Conservation (phyloP, 2,113 vertebrate genomes). For the Tragelaphus imberbis region DNA sequence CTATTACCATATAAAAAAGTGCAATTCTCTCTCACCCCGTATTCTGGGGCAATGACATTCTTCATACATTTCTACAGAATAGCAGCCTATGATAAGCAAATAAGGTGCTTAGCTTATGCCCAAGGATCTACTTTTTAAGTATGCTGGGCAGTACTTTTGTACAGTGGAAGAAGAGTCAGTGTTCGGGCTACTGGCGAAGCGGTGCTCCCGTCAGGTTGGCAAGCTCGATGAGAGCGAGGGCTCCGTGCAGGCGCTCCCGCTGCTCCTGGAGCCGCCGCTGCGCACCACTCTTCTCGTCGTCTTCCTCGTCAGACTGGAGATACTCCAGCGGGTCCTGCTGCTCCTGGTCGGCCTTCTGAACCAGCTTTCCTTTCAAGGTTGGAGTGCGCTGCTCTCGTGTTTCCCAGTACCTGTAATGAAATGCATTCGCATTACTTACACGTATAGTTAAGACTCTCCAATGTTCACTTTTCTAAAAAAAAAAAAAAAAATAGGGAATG, state of each 20-base stretch:
- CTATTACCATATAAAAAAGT: slow-evolving; percentile 85
- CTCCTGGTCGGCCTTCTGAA: slow-evolving; percentile 90
- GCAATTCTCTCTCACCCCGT: slow-evolving; percentile 85
- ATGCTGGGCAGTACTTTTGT: slow-evolving; percentile 74
- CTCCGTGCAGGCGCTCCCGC: slow-evolving; percentile 94
- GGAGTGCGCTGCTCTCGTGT: slow-evolving; percentile 91
- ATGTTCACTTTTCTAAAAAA: not conserved
- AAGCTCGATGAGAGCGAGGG: slow-evolving; percentile 95
- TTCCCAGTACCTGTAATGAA: slow-evolving; percentile 90
- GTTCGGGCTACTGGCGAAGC: slow-evolving; percentile 75
- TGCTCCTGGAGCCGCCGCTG: slow-evolving; percentile 92
- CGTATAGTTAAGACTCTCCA: not conserved
- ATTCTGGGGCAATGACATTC: slow-evolving; percentile 89
- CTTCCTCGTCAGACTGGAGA: slow-evolving; percentile 91
- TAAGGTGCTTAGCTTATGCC: slow-evolving; percentile 99
- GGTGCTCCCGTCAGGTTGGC: slow-evolving; percentile 90
- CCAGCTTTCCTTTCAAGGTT: slow-evolving; percentile 85
- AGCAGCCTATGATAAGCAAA: slow-evolving; percentile 98
- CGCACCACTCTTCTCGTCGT: slow-evolving; percentile 87
- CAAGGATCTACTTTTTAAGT: slow-evolving; percentile 79
- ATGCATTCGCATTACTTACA: not conserved
- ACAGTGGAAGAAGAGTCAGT: slow-evolving; percentile 61
- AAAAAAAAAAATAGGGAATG: fast-evolving
- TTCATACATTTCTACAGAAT: slow-evolving; percentile 96
- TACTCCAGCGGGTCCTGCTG: slow-evolving; percentile 96